phyloP scores from a whole-genome alignment of 2,888 invertebrate species.

The Lithophane ornitopus region DNA sequence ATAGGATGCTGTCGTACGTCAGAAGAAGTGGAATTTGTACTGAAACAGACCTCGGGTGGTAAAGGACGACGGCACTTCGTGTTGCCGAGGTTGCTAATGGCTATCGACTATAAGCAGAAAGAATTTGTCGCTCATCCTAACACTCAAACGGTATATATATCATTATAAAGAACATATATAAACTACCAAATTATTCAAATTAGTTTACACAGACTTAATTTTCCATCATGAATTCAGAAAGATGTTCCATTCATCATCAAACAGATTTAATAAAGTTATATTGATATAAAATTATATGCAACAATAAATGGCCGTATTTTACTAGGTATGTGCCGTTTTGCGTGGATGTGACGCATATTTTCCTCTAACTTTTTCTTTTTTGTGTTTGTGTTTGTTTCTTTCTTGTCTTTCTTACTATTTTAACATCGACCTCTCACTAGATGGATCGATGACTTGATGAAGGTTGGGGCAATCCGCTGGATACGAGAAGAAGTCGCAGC shows the following conservation, averaged over 20 bases:
- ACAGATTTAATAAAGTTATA: neutral
- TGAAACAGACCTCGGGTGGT: slow-evolving; percentile 89
- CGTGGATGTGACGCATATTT: no score
- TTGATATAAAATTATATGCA: neutral
- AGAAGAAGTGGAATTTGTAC: slow-evolving; percentile 92
- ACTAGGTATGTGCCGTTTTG: no score
- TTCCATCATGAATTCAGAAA: neutral
- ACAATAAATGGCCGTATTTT: neutral
- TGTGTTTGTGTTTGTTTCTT: no score
- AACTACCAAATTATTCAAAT: neutral
- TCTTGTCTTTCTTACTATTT: neutral
- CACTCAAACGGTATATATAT: slow-evolving; percentile 91
- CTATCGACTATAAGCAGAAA: slow-evolving; percentile 93
- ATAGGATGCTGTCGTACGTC: slow-evolving; percentile 92
- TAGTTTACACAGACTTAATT: neutral
- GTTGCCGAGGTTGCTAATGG: slow-evolving; percentile 92
- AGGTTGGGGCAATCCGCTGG: no score
- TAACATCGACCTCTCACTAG: neutral
- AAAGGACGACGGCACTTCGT: slow-evolving; percentile 85
- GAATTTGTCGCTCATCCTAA: slow-evolving; percentile 94
- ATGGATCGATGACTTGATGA: neutral
- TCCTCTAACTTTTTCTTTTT: no score
- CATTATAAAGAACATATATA: no score
- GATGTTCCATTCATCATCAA: neutral
- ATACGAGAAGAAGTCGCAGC: no score